Evolutionary conservation across 2,888 invertebrate genomes (phyloP), one percentile per base, ranked within the genome.

Genomic region (Trisateles emortualis): DNA sequence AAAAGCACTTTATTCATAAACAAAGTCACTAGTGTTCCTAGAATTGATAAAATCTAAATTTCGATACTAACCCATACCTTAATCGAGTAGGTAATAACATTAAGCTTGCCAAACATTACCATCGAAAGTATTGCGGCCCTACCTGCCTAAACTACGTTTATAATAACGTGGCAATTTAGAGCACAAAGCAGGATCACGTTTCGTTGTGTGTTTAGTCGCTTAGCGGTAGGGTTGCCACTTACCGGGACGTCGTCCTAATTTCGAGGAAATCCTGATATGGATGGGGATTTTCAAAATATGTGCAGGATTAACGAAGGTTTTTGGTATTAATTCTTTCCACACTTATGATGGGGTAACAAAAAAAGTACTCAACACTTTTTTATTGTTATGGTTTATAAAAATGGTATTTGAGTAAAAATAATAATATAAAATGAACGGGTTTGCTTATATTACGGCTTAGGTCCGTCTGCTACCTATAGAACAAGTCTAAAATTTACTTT

Each of bases 141-240:
- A 56, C 62, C 48, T 59, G 53, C 49, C 46, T 26, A 59, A 70
- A 73, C 67, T 72, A 75, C 67, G 74, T 78, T 78, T 76, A 71
- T 78, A 70, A 74, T 74, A 77, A 72, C 67, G 54, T 36, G 58
- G 72, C 72, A 74, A 79, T 83, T 81, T 76, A 71, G 72, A 67
- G 70, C 59, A 71, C 74, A 73, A 77, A 76, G 67, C 68, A 55
- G 60, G 65, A 62, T 70, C 69, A 67, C 66, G 65, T 68, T 70
- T 59, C 59, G 58, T 64, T 72, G 72, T 78, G 61, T 74, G 70
- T 64, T 69, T 60, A 72, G 68, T 58, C 57, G 71, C 64, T 74
- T 68, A 63, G 63, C 48, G 52, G 43, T 41, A 36, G 35, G 42
- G 49, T 36, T 49, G 19, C 6, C 33, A 48, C 16, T 19, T 1